Evolutionary conservation across 2,113 vertebrate genomes (phyloP), one percentile per base, ranked within the genome.

Genomic region (Marmota monax): DNA sequence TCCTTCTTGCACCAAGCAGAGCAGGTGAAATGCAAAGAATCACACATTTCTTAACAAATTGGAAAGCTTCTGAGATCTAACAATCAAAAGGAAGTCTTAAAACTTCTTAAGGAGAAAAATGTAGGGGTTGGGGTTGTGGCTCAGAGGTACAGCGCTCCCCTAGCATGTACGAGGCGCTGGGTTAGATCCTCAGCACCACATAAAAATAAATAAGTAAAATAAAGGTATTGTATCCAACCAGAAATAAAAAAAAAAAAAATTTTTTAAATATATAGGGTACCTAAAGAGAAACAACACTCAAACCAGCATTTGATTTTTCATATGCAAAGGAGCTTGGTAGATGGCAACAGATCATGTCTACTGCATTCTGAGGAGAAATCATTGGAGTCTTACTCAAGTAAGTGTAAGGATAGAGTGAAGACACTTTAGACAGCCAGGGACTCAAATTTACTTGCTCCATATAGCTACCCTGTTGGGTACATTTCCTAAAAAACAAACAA

Each of bases 31-130:
- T 72, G 42, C 45, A 76, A 22, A 80, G 63, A 37, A 65, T 42
- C 27, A 51, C 10, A 74, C 4, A 8, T 6, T 84, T 91, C 78
- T 65, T 20, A 65, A 53, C 17, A 85, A 53, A 90, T 22, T 37
- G 34, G 4, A 65, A 93, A 25, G 1, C 82, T 78, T 87, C 87
- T 67, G 51, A 88, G 48, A 20, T 84, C 61, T 58, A 76, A 13
- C 8, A 69, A 65, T 56, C 67, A 84, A 86, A 10, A 58, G 37
- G 61, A 95, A 90, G 70, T 48, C 45, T n/a, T 86, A 45, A 95
- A 93, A 82, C n/a, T 67, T 72, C 80, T 96, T 39, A 39, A 73
- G 63, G n/a, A 58, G 18, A 34, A 78, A 92, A 82, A 77, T 53
- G 16, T 53, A 83, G 65, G n/a, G 17, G 48, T 5, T 13, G 12